A percentile compares a stretch with the other conserved stretches of the same genome.
Evolutionary conservation across 2,888 invertebrate species (phyloP).

Genomic region (Carpatolechia fugitivella): DNA sequence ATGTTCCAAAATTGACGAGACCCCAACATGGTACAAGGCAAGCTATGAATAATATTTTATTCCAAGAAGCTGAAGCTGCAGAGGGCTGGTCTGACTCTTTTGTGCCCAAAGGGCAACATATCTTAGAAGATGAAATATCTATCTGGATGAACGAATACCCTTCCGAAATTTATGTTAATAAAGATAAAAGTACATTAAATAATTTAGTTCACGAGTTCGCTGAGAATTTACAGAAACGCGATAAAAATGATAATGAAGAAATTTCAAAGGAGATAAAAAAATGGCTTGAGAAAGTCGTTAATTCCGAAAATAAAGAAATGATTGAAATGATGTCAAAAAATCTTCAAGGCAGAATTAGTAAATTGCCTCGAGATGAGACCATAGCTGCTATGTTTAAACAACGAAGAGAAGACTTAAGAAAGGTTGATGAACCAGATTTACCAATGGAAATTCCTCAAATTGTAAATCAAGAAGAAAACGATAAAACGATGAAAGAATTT

Average conservation of each 20-base stretch:
- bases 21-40: conserved; percentile 43
- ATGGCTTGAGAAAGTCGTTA: conserved; percentile 40
- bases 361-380: conserved; percentile 39
- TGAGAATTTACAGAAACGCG: conserved; percentile 30
- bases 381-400: conserved; percentile 24
- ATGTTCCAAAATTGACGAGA: conserved; percentile 34
- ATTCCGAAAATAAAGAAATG: conserved; percentile 31
- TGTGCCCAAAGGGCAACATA: conserved; percentile 34
- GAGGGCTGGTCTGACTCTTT: conserved; percentile 22
- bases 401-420: conserved; percentile 22
- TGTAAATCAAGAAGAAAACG: conserved; percentile 24
- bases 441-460: not conserved
- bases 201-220: conserved; percentile 42
- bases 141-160: conserved; percentile 52
- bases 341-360: conserved; percentile 36
- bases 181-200: conserved; percentile 28
- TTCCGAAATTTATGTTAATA: conserved; percentile 31
- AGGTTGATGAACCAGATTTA: not conserved
- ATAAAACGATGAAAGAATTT: conserved; percentile 43
- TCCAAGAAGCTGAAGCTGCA: conserved; percentile 26
- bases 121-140: conserved; percentile 50
- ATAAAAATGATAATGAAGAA: conserved; percentile 32
- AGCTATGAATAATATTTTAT: conserved; percentile 28
- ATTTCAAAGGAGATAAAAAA: conserved; percentile 34
- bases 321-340: conserved; percentile 32